A percentile compares a stretch with the other conserved stretches of the same genome.
Conservation (phyloP, 2,113 vertebrate species). For the Rousettus leschenaultii region DNA sequence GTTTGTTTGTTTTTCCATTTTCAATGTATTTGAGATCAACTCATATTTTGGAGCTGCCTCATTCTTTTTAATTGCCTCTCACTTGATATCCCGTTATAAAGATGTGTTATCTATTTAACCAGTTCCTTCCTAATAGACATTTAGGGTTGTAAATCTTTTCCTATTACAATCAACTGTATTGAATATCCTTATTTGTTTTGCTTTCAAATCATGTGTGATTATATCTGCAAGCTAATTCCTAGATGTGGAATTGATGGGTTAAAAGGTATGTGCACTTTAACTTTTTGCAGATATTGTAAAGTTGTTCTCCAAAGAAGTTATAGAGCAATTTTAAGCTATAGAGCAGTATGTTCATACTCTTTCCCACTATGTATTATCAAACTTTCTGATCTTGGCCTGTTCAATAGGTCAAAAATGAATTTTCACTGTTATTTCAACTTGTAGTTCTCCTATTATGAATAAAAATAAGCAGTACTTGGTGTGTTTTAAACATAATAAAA, state of each 20-base stretch:
- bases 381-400: not conserved
- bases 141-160: not conserved
- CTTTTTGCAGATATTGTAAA: not conserved
- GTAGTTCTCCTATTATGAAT: not conserved
- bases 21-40: not conserved
- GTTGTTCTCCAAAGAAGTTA: not conserved
- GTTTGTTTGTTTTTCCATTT: not conserved
- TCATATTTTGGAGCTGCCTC: not conserved
- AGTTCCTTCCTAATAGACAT: not conserved
- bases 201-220: not conserved
- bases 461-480: slow-evolving; percentile 18
- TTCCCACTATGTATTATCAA: not conserved
- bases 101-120: not conserved
- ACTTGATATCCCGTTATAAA: not conserved
- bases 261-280: not conserved
- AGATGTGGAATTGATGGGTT: not conserved
- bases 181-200: not conserved
- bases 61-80: not conserved
- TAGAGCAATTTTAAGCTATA: not conserved
- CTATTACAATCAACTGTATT: not conserved
- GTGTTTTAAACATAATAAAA: slow-evolving; percentile 14
- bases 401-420: not conserved
- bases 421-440: slow-evolving; percentile 14
- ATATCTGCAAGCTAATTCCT: not conserved
- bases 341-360: not conserved